Evolutionary conservation across 2,797 vertebrate species (phyloP).

Genomic region (Protonibea diacanthus): DNA sequence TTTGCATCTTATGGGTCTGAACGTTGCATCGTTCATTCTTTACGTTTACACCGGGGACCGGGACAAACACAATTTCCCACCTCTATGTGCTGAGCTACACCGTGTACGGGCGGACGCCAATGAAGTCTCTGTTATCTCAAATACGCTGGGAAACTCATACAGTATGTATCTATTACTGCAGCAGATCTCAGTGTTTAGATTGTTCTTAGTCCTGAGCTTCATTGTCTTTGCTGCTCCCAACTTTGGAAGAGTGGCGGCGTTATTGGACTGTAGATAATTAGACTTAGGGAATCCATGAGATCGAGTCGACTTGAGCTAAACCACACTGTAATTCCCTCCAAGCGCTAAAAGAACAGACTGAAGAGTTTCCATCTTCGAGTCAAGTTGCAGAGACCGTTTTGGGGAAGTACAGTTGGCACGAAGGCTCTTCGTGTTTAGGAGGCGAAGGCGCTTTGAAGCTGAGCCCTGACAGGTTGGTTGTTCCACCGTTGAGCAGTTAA

Average conservation of each 20-base stretch:
- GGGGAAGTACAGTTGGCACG: slow-evolving; percentile 27
- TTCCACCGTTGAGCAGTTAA: slow-evolving; percentile 34
- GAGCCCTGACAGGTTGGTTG: slow-evolving; percentile 40
- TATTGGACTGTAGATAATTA: background rate
- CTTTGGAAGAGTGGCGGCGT: background rate
- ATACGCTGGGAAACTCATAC: background rate
- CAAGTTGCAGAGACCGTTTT: slow-evolving; percentile 21
- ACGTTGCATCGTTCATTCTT: background rate
- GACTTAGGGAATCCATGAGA: background rate
- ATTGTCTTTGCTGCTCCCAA: background rate
- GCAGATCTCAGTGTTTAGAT: background rate
- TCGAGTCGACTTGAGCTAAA: background rate
- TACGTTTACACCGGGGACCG: background rate
- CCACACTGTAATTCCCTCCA: background rate
- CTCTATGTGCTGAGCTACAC: background rate
- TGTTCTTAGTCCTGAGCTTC: background rate
- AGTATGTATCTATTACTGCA: background rate
- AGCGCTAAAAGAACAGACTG: slow-evolving; percentile 6
- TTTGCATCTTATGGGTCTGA: background rate
- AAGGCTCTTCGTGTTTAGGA: slow-evolving; percentile 35
- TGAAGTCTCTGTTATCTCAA: background rate
- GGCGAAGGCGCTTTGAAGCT: slow-evolving; percentile 47
- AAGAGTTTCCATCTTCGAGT: background rate
- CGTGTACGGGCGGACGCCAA: background rate
- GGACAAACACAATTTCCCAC: background rate